A percentile compares a stretch with the other conserved stretches of the same genome.
These are phyloP conservation scores for Haliclystus octoradiatus DNA, from an alignment of 30 jellyfish, hydroid and myxozoan species.

Conservation along the genomic window DNA sequence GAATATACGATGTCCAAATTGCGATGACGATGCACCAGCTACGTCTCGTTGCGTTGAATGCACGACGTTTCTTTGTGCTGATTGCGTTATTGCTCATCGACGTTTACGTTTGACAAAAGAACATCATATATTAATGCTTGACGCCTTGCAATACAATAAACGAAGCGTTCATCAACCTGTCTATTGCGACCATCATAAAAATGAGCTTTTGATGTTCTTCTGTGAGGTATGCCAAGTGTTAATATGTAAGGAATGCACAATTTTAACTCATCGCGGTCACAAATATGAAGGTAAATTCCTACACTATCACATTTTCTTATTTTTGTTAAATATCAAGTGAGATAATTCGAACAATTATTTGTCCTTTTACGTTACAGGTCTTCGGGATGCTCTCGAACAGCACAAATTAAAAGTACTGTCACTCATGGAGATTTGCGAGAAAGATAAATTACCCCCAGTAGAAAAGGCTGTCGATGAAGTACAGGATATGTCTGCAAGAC, in stretches of 20 bases:
- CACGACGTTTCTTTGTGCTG: slow-evolving; percentile 68
- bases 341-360: not conserved
- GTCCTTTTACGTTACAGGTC: slow-evolving; percentile 19
- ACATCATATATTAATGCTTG: slow-evolving; percentile 59
- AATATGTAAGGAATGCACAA: slow-evolving; percentile 90
- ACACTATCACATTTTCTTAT: not conserved
- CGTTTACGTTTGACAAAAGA: slow-evolving; percentile 89
- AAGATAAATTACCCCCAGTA: slow-evolving; percentile 63
- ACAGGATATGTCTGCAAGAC: slow-evolving; percentile 96
- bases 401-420: slow-evolving; percentile 57
- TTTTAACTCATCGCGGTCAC: slow-evolving; percentile 82
- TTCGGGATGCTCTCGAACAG: slow-evolving; percentile 72
- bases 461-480: slow-evolving; percentile 89
- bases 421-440: slow-evolving; percentile 56
- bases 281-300: slow-evolving; percentile 66
- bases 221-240: slow-evolving; percentile 88
- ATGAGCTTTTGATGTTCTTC: slow-evolving; percentile 55
- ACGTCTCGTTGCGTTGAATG: slow-evolving; percentile 93
- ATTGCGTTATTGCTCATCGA: slow-evolving; percentile 90
- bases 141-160: slow-evolving; percentile 68
- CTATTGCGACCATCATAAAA: slow-evolving; percentile 68
- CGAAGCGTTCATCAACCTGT: slow-evolving; percentile 86
- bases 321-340: not conserved
- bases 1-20: slow-evolving; percentile 66
- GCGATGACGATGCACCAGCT: slow-evolving; percentile 76